Conservation (phyloP, 1,140 invertebrate genomes). For the Atta texana region DNA sequence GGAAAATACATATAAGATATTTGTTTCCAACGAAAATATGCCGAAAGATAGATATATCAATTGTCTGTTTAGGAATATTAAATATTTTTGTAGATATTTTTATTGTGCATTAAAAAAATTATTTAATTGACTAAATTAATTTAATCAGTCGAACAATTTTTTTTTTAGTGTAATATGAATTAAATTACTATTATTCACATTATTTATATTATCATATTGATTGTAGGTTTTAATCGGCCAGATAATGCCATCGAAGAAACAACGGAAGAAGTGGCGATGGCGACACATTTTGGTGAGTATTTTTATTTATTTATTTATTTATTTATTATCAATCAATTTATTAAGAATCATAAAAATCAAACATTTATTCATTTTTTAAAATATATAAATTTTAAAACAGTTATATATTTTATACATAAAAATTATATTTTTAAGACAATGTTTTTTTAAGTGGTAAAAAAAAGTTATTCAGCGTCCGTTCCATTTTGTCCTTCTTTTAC, state of each 20-base stretch:
- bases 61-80: neutral
- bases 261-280: neutral
- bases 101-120: neutral
- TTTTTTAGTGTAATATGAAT: neutral
- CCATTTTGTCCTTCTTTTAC: conserved; percentile 70
- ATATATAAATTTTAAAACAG: neutral
- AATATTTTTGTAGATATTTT: neutral
- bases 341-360: neutral
- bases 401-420: conserved; percentile 4
- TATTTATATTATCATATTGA: neutral
- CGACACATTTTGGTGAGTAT: neutral
- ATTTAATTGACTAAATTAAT: no score
- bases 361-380: neutral
- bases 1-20: neutral
- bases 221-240: neutral
- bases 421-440: conserved; percentile 15
- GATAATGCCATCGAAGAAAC: neutral
- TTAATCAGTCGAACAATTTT: no score
- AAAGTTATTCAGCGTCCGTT: neutral
- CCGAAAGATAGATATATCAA: neutral
- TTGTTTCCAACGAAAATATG: neutral
- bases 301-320: neutral
- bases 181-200: neutral
- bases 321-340: neutral
- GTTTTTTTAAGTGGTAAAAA: conserved; percentile 27